Conservation (phyloP, 2,888 invertebrate genomes). For the Morinoia aosen region DNA sequence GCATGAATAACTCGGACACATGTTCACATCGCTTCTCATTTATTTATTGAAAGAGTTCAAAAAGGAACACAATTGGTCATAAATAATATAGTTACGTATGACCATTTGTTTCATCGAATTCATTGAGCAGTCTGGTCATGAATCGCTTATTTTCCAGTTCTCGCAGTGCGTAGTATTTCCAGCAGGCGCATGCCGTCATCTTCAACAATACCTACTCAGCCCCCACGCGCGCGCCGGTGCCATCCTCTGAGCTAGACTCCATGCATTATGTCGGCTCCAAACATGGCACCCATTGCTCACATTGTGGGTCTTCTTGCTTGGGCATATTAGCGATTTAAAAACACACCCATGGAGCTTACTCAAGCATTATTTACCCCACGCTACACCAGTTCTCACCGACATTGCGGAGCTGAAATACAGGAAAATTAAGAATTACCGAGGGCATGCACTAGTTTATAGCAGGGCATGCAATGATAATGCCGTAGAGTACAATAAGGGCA, state of each 20-base stretch:
- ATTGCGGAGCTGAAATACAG: background rate
- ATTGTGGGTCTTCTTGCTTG: background rate
- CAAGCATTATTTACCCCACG: background rate
- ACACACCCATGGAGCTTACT: background rate
- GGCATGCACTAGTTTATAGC: no score
- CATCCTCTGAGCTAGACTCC: background rate
- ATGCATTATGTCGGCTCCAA: background rate
- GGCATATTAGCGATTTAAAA: background rate
- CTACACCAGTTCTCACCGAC: background rate
- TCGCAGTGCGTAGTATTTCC: background rate
- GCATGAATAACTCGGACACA: background rate
- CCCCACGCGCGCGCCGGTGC: background rate
- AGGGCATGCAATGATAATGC: no score
- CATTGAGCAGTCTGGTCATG: background rate
- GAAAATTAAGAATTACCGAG: background rate
- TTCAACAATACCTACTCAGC: background rate
- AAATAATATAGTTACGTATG: background rate
- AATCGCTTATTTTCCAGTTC: background rate
- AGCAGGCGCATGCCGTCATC: background rate
- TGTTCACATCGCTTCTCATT: background rate
- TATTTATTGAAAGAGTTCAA: no score
- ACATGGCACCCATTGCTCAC: conserved; percentile 12
- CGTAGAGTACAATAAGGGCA: no score
- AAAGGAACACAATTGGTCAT: no score
- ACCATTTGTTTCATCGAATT: background rate